Conservation (phyloP, 2,113 vertebrate species). For the Poecilia latipinna region DNA sequence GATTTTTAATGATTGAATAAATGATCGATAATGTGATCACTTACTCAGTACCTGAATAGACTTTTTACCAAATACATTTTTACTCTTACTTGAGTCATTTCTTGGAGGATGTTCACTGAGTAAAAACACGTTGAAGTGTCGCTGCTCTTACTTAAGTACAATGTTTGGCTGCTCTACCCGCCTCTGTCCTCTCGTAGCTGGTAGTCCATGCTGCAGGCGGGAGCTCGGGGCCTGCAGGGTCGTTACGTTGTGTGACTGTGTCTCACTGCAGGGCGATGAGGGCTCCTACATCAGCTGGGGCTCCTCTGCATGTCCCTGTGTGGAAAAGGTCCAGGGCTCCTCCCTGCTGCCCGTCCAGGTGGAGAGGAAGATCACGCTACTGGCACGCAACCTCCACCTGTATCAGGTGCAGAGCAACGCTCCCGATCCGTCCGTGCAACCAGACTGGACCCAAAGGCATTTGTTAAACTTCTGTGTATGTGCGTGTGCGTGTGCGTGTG, state of each 20-base stretch:
- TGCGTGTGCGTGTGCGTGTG: neutral
- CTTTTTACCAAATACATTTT: no score
- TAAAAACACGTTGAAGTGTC: no score
- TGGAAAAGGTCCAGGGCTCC: constrained; percentile 88
- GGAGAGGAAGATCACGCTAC: constrained; percentile 86
- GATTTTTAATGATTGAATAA: no score
- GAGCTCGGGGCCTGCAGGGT: no score
- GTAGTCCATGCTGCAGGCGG: no score
- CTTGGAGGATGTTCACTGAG: no score
- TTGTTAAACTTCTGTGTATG: constrained; percentile 1
- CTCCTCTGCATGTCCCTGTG: constrained; percentile 90
- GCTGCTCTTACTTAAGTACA: no score
- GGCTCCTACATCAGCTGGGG: constrained; percentile 82
- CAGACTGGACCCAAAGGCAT: neutral
- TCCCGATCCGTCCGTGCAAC: neutral
- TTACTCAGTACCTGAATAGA: no score
- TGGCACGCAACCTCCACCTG: constrained; percentile 90
- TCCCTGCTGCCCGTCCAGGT: constrained; percentile 86
- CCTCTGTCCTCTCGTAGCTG: no score
- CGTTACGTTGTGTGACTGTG: neutral
- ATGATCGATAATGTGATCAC: no score
- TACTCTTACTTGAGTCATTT: no score
- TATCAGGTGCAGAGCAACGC: constrained; percentile 83
- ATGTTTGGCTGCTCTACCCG: no score
- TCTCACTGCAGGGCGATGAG: constrained; percentile 78